Percentiles rank a stretch among this genome's conserved stretches.
Evolutionary conservation across 2,888 invertebrate species (phyloP).

Genomic region (Sarcophaga carnaria): DNA sequence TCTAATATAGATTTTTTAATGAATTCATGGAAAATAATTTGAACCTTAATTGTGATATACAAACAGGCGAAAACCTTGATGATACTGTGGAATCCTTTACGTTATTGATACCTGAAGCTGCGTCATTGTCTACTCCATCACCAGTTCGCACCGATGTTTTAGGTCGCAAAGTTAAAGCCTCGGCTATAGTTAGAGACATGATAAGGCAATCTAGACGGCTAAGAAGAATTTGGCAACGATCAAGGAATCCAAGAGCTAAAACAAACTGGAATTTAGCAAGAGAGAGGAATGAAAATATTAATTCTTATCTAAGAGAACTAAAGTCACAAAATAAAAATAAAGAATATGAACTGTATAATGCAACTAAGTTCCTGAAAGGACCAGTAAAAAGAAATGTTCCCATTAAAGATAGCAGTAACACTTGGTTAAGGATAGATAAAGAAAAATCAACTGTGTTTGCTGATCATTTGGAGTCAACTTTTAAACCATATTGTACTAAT

Average conservation of each 20-base stretch:
- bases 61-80: background rate
- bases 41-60: background rate
- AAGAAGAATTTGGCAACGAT: no score
- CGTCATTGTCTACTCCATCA: no score
- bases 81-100: no score
- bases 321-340: background rate
- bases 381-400: no score
- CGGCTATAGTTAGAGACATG: constrained; percentile 1
- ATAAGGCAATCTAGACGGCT: background rate
- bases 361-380: background rate
- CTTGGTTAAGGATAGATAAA: no score
- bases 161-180: constrained; percentile 3
- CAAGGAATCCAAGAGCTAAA: no score
- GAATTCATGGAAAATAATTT: background rate
- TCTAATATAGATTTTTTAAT: background rate
- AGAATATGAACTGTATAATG: no score
- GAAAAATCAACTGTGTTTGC: no score
- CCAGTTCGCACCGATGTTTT: background rate
- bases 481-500: no score
- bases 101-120: no score
- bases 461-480: no score
- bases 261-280: background rate
- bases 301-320: background rate
- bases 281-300: constrained; percentile 8
- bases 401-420: no score